These are phyloP conservation scores for Gallinago paraguaiae DNA, from an alignment of 2,113 vertebrate species.

Conservation along the genomic window DNA sequence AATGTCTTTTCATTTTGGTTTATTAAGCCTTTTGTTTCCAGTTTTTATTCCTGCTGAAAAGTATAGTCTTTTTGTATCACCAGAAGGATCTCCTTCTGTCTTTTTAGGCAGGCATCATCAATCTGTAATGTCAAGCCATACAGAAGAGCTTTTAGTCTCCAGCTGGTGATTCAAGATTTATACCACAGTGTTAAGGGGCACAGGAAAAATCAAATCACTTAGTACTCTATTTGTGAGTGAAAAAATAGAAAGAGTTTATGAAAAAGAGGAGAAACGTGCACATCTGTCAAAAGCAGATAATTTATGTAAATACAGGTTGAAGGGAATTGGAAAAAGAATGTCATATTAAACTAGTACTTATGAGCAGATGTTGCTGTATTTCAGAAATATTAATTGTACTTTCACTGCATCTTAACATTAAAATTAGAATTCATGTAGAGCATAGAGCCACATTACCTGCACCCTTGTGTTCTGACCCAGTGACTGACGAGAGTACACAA, in stretches of 20 bases:
- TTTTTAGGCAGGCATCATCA: slow-evolving; percentile 64
- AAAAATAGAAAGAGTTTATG: background rate
- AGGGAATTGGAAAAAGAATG: background rate
- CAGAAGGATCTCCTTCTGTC: slow-evolving; percentile 54
- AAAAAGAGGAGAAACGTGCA: background rate
- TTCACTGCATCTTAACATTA: background rate
- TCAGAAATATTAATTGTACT: slow-evolving; percentile 22
- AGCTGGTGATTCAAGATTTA: slow-evolving; percentile 70
- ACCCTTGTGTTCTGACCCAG: background rate
- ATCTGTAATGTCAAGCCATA: slow-evolving; percentile 67
- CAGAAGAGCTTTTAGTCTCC: slow-evolving; percentile 63
- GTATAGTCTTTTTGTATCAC: slow-evolving; percentile 3
- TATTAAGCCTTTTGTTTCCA: slow-evolving; percentile 62
- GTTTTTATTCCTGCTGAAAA: slow-evolving; percentile 32
- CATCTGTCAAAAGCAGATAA: slow-evolving; percentile 35
- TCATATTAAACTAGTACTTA: slow-evolving; percentile 11
- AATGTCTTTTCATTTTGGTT: slow-evolving; percentile 24
- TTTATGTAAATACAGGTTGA: slow-evolving; percentile 30
- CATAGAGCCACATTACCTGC: background rate
- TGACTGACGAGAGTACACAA: background rate
- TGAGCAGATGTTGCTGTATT: slow-evolving; percentile 22
- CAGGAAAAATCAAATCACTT: slow-evolving; percentile 61
- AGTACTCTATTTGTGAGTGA: background rate
- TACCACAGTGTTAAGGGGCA: slow-evolving; percentile 32
- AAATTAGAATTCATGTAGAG: background rate